Percentiles rank a stretch among this genome's conserved stretches.
Conservation (phyloP, 2,113 vertebrate genomes). For the Drymodes brunneopygia region DNA sequence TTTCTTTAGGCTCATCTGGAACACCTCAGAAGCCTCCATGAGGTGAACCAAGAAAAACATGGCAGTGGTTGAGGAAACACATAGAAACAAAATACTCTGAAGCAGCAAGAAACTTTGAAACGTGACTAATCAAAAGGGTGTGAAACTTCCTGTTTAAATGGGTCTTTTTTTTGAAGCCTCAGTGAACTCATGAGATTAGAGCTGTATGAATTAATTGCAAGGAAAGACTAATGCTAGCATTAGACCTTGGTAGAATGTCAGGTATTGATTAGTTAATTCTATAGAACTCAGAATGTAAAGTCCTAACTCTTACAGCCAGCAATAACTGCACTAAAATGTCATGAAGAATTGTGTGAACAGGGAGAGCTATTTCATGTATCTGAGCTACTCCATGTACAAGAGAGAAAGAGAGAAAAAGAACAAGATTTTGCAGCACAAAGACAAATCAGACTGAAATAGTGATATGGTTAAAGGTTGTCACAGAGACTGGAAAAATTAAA, state of each 20-base stretch:
- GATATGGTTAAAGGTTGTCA: not conserved
- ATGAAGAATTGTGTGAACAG: not conserved
- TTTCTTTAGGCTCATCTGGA: not conserved
- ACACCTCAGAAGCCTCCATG: not conserved
- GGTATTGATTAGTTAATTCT: not conserved
- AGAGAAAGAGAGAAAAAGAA: not conserved
- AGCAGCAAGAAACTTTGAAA: not conserved
- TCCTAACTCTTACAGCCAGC: not conserved
- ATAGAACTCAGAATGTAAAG: not conserved
- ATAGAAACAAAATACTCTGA: not conserved
- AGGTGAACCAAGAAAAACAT: not conserved
- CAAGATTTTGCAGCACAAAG: not conserved
- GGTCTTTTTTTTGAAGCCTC: not conserved
- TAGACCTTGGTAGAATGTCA: not conserved
- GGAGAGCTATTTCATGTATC: not conserved
- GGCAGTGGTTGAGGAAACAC: not conserved
- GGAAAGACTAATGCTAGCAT: not conserved
- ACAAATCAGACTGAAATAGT: not conserved
- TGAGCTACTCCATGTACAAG: not conserved
- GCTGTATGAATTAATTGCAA: not conserved
- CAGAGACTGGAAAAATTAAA: not conserved
- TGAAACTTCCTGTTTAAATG: not conserved
- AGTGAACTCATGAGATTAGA: not conserved
- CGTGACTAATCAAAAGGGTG: not conserved
- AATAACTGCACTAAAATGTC: not conserved